Base-by-base conservation (phyloP, 2,113 vertebrate species). In the Pachycephala philippinensis region DNA sequence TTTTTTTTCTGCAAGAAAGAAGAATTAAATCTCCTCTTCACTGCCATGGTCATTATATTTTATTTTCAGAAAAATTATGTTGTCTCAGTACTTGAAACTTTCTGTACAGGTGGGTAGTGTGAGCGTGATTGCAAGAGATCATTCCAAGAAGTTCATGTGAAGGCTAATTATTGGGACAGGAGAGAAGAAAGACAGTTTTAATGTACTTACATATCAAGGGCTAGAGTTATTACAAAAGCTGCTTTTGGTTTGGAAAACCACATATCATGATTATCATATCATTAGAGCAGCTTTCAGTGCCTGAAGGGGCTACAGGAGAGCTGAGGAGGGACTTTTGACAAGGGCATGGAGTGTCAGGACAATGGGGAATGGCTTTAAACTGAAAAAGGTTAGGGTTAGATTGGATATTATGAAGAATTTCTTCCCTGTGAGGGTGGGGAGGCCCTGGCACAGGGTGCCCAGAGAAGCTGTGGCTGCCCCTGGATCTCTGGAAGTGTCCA, bases 1-100 rank as follows among this genome's bases (percentile, higher is more conserved):
- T 22, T 97, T 93, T 69, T 96, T 93, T 97, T 86, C 57, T 87
- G 81, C n/a, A 87, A 78, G 91, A 80, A 49, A 95, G 92, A 80
- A 92, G 50, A 75, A 92, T 50, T 45, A 90, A 82, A 93, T 45
- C 53, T 84, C 23, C 21, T n/a, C 26, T 85, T 81, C 35, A 23
- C 57, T 94, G 87, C 69, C 17, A 1, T 77, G n/a, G 35, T 30
- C 40, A 56, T 39, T 91, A 14, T 53, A 33, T 65, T 89, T 87
- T 87, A 42, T 88, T 93, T 95, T 47, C 71, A 68, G 92, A 84
- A 95, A 92, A 94, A 70, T 49, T 65, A 60, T 39, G 42, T n/a
- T 72, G 31, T 65, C 68, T 80, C n/a, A 37, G 54, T 88, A 37
- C 54, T 81, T 52, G 83, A 84, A 89, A 82, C 47, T 80, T 93